phyloP scores from a whole-genome alignment of 2,113 vertebrate genomes.

The Bungarus multicinctus region DNA sequence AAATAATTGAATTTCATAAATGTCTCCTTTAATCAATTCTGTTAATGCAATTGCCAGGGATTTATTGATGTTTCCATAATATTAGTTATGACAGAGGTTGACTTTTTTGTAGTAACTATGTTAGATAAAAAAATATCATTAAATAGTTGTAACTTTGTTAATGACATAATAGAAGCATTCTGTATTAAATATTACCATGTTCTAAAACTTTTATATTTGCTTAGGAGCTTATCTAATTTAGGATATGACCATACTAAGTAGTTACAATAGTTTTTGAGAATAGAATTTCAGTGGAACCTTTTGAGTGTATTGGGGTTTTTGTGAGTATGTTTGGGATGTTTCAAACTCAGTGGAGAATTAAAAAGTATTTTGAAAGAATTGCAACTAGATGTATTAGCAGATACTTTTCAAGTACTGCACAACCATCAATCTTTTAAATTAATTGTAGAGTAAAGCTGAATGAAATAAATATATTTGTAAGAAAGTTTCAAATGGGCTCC shows the following conservation, averaged over 20 bases:
- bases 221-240: background rate
- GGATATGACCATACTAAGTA: background rate
- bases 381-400: background rate
- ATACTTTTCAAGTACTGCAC: background rate
- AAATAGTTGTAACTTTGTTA: background rate
- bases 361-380: background rate
- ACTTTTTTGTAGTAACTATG: background rate
- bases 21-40: background rate
- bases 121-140: background rate
- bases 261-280: background rate
- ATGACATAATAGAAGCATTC: background rate
- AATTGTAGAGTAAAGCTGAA: background rate
- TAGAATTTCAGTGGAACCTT: background rate
- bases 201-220: background rate
- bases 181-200: background rate
- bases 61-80: background rate
- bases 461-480: background rate
- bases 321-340: background rate
- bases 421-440: background rate
- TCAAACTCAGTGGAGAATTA: background rate
- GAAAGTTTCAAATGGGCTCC: background rate
- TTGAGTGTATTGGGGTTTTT: background rate
- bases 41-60: background rate
- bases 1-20: constrained; percentile 1
- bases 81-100: background rate